Conservation (phyloP, 2,888 invertebrate genomes). For the Meloe dianella region DNA sequence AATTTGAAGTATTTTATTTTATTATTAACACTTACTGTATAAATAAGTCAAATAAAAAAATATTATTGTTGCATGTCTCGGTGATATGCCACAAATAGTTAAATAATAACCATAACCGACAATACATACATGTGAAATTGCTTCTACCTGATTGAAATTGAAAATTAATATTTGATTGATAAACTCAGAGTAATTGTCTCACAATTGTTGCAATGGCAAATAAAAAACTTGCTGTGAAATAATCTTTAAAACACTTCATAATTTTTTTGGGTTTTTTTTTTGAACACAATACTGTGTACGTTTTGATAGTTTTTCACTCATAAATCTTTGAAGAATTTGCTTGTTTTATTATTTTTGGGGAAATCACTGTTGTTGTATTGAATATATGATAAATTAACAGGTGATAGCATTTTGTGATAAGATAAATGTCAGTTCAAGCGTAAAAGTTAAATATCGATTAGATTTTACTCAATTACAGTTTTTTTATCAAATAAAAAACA, state of each 20-base stretch:
- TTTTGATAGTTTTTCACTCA: background rate
- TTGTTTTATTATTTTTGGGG: background rate
- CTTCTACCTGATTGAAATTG: slow-evolving; percentile 45
- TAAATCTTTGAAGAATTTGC: background rate
- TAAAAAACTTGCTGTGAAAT: slow-evolving; percentile 24
- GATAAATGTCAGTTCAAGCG: background rate
- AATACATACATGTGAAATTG: slow-evolving; percentile 45
- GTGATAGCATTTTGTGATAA: background rate
- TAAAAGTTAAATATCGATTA: background rate
- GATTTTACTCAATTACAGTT: background rate
- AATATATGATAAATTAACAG: background rate
- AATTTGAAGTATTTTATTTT: background rate
- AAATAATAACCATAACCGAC: slow-evolving; percentile 42
- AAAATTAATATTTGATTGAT: background rate
- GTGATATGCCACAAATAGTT: slow-evolving; percentile 42
- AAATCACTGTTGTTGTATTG: background rate
- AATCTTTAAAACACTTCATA: slow-evolving; percentile 12
- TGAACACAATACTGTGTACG: background rate
- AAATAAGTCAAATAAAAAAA: slow-evolving; percentile 51
- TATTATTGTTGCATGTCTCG: slow-evolving; percentile 38
- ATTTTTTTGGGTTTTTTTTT: no score
- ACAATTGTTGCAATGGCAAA: slow-evolving; percentile 48
- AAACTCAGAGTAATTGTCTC: slow-evolving; percentile 34
- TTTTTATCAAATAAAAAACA: no score
- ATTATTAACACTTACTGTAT: slow-evolving; percentile 47